These are phyloP conservation scores for Gonioctena quinquepunctata DNA, from an alignment of 1,140 invertebrate genomes.

Conservation along the genomic window DNA sequence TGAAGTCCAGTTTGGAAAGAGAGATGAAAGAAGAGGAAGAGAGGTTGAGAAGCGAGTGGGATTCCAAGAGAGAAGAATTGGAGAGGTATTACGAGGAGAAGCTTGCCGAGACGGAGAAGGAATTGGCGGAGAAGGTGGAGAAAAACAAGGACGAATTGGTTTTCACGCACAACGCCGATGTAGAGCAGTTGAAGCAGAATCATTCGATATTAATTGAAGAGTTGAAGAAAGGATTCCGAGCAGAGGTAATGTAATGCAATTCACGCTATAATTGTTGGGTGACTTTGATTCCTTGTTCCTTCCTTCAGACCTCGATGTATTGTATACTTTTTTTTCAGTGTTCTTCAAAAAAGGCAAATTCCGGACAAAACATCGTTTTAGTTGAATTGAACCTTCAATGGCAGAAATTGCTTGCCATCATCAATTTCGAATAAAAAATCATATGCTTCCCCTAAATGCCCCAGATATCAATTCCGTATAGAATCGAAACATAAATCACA, in stretches of 20 bases:
- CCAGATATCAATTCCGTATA: too few relatives aligned
- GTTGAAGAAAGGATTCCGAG: conserved; percentile 64
- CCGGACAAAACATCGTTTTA: too few relatives aligned
- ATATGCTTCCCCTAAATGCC: too few relatives aligned
- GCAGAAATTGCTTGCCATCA: too few relatives aligned
- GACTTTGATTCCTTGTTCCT: too few relatives aligned
- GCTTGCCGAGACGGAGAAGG: conserved; percentile 55
- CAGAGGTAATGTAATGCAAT: conserved; percentile 60
- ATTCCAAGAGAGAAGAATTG: conserved; percentile 58
- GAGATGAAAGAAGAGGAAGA: conserved; percentile 56
- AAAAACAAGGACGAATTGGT: conserved; percentile 56
- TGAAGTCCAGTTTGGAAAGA: conserved; percentile 52
- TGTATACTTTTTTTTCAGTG: too few relatives aligned
- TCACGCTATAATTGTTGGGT: too few relatives aligned
- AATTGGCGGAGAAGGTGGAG: conserved; percentile 54
- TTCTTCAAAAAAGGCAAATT: too few relatives aligned
- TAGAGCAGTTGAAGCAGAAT: conserved; percentile 59
- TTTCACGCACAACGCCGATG: conserved; percentile 57
- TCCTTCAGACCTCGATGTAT: too few relatives aligned
- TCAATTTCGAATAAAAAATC: too few relatives aligned
- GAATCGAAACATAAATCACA: too few relatives aligned
- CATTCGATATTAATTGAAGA: conserved; percentile 60
- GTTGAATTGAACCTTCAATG: too few relatives aligned
- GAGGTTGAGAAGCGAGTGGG: conserved; percentile 56
- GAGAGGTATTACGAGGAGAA: conserved; percentile 50